Conservation (phyloP, 2,797 vertebrate genomes). For the Gorsachius magnificus region DNA sequence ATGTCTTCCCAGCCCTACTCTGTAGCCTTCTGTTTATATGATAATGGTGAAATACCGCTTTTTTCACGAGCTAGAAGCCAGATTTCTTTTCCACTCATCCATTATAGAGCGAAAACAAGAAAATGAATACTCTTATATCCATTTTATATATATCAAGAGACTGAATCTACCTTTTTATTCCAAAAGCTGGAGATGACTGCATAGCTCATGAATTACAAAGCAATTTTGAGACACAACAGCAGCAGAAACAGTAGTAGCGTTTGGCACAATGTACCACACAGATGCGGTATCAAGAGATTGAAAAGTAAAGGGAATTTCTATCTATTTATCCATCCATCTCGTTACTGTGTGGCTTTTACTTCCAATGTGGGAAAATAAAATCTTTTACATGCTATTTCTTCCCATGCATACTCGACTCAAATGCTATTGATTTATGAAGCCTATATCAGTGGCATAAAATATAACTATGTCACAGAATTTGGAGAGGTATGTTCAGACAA, state of each 20-base stretch:
- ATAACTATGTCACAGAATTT: slow-evolving; percentile 21
- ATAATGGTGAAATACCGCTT: not conserved
- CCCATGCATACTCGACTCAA: slow-evolving; percentile 28
- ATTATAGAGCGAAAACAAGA: not conserved
- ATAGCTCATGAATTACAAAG: slow-evolving; percentile 60
- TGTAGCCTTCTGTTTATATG: not conserved
- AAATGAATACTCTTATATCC: slow-evolving; percentile 34
- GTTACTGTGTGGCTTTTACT: not conserved
- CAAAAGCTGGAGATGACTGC: slow-evolving; percentile 28
- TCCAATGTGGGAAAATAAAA: slow-evolving; percentile 35
- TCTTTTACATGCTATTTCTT: slow-evolving; percentile 18
- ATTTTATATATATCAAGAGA: slow-evolving; percentile 47
- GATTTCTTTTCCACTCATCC: slow-evolving; percentile 21
- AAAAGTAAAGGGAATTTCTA: slow-evolving; percentile 35
- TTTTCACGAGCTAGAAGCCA: slow-evolving; percentile 1
- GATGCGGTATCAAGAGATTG: not conserved
- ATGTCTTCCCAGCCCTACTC: not conserved
- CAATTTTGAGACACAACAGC: slow-evolving; percentile 45
- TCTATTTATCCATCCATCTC: slow-evolving; percentile 28
- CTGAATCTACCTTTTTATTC: slow-evolving; percentile 55
- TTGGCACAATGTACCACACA: slow-evolving; percentile 30
- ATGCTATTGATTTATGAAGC: slow-evolving; percentile 43
- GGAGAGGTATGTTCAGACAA: slow-evolving; percentile 19
- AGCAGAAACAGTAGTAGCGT: not conserved
- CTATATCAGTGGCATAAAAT: slow-evolving; percentile 25